Conservation (phyloP, 1,140 invertebrate species). For the Saccostrea echinata region DNA sequence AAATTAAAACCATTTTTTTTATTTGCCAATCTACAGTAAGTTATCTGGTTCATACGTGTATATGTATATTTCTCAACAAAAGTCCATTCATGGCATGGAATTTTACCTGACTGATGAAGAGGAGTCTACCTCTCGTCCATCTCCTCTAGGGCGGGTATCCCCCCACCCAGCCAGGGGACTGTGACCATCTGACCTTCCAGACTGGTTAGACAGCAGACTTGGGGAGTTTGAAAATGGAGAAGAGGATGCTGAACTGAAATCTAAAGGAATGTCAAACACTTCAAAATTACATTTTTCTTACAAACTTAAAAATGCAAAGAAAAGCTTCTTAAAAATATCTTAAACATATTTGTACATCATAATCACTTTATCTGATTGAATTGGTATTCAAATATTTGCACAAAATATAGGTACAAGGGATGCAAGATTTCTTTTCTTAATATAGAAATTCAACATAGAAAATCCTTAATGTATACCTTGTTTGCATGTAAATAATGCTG, state of each 20-base stretch:
- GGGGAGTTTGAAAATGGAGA: conserved; percentile 67
- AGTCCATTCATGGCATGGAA: not conserved
- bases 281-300: not conserved
- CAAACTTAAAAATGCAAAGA: too few species aligned
- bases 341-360: too few species aligned
- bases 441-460: too few species aligned
- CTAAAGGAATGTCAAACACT: conserved; percentile 55
- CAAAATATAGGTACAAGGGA: too few species aligned
- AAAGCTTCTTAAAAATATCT: too few species aligned
- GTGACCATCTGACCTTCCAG: conserved; percentile 65
- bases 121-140: conserved; percentile 76
- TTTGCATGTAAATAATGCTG: conserved; percentile 76
- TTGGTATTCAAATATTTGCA: too few species aligned
- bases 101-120: conserved; percentile 57
- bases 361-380: too few species aligned
- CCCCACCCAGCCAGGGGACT: conserved; percentile 72
- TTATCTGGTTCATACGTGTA: too few species aligned
- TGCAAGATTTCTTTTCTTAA: too few species aligned
- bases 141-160: conserved; percentile 73
- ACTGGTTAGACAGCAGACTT: conserved; percentile 64
- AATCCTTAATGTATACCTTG: conserved; percentile 68
- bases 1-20: too few species aligned
- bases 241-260: conserved; percentile 66
- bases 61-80: not conserved
- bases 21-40: too few species aligned